Evolutionary conservation across 2,797 vertebrate genomes (phyloP).

Genomic region (Xenentodon cancila): DNA sequence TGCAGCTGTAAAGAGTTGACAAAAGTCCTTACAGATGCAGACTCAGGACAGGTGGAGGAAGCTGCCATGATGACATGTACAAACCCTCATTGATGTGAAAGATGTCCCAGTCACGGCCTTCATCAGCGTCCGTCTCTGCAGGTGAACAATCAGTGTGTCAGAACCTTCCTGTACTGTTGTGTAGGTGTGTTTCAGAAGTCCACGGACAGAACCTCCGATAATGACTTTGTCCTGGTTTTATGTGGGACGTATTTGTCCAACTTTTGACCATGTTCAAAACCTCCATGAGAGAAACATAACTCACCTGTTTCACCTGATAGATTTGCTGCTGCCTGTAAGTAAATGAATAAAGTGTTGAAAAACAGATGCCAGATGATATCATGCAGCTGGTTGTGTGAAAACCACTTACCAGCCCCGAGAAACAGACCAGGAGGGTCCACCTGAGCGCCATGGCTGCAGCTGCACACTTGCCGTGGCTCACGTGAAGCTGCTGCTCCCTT

Average conservation of each 20-base stretch:
- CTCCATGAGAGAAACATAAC: neutral
- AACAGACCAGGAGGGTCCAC: slow-evolving; percentile 41
- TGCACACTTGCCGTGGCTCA: too few species aligned
- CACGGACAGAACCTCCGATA: too few species aligned
- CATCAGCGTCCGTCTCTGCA: slow-evolving; percentile 85
- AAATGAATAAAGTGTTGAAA: neutral
- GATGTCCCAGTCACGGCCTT: slow-evolving; percentile 85
- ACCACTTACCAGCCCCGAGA: slow-evolving; percentile 58
- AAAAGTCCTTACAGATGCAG: too few species aligned
- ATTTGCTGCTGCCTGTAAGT: slow-evolving; percentile 45
- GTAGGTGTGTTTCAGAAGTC: too few species aligned
- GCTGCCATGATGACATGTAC: neutral
- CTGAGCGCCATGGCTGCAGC: slow-evolving; percentile 45
- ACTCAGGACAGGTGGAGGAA: too few species aligned
- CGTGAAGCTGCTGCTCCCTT: neutral
- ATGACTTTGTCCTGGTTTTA: too few species aligned
- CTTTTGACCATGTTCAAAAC: too few species aligned
- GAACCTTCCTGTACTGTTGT: too few species aligned
- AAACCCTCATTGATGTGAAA: slow-evolving; percentile 90
- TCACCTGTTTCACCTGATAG: slow-evolving; percentile 60
- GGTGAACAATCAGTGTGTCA: slow-evolving; percentile 15
- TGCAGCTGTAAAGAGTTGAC: slow-evolving; percentile 80
- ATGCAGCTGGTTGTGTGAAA: neutral
- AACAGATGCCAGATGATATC: neutral
- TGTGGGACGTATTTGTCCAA: too few species aligned